Evolutionary conservation across 1,140 invertebrate genomes (phyloP), one percentile per base, ranked within the genome.

Genomic region (Zaprionus nigranus): DNA sequence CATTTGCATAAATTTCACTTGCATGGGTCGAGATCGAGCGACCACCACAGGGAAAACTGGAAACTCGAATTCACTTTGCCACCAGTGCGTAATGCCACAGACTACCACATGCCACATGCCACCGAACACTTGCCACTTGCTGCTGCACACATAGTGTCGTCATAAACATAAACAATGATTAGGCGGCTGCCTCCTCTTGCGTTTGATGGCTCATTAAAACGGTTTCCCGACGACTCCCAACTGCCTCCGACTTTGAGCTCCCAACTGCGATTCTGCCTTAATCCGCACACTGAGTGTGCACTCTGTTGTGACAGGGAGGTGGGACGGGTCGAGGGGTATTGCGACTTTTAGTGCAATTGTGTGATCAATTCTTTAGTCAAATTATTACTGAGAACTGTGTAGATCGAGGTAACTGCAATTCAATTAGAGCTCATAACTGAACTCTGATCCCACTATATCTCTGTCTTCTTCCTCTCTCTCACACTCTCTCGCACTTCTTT

Each of bases 1-100:
- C 78, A 87, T 87, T 88, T 87, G 84, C 84, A 87, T 87, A 87
- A 87, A 88, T 88, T 87, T 83, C 74, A 79, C 77, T 84, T 88
- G 84, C 84, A 70, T 74, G 65, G 66, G 59, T 9, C 38, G 38
- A n/a, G 38, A 40, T 15, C 38, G 38, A 40, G 38, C n/a, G 40
- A 17, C 40, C 40, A n/a, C 40, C 40, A 46, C 6, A 46, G 40
- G 40, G 38, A 59, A 62, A 54, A 54, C 46, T 56, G n/a, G 40
- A 43, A 15, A 63, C 40, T 36, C 30, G 30, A 59, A 30, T 59
- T 17, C 28, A 58, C 20, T 13, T 34, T 34, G 38, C 22, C 71
- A 66, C 43, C 51, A 49, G 51, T 74, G 71, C 71, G 65, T 74
- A 69, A 74, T 62, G 58, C 49, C 46, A 22, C 46, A 51, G 46